Conservation (phyloP, 2,113 vertebrate genomes). For the Electrona antarctica region DNA sequence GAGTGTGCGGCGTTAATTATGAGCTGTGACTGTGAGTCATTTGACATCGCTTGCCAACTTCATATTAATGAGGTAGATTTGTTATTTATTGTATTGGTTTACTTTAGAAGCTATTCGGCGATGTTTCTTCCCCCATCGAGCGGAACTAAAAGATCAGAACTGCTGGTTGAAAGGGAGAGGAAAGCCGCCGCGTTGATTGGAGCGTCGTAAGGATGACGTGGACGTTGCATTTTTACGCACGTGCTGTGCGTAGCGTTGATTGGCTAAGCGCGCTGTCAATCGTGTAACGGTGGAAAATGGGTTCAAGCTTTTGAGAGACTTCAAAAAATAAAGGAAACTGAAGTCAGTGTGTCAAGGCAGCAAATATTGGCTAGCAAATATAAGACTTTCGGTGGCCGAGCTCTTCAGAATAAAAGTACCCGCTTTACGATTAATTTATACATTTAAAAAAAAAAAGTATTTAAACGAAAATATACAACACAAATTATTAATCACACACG, state of each 20-base stretch:
- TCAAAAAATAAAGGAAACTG: not conserved
- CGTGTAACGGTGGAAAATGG: conserved; percentile 6
- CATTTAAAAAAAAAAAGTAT: too few species aligned
- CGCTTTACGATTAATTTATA: too few species aligned
- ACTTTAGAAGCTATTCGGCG: not conserved
- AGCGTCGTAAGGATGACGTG: conserved; percentile 16
- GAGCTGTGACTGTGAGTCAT: conserved; percentile 16
- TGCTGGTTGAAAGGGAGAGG: conserved; percentile 8
- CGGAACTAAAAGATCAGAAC: conserved; percentile 13
- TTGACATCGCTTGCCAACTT: conserved; percentile 41
- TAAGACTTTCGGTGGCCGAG: too few species aligned
- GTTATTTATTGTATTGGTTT: not conserved
- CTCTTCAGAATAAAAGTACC: too few species aligned
- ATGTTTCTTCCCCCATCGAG: conserved; percentile 1
- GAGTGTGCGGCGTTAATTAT: not conserved
- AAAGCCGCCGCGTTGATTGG: conserved; percentile 48
- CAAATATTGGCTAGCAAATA: too few species aligned
- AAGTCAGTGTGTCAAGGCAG: too few species aligned
- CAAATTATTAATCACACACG: too few species aligned
- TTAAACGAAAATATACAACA: too few species aligned
- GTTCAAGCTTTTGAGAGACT: conserved; percentile 12
- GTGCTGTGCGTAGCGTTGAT: not conserved
- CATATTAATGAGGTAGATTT: conserved; percentile 37
- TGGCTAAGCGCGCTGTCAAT: conserved; percentile 37
- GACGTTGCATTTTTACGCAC: not conserved